Conservation (phyloP, 1,140 invertebrate species). For the Drosophila orena region DNA sequence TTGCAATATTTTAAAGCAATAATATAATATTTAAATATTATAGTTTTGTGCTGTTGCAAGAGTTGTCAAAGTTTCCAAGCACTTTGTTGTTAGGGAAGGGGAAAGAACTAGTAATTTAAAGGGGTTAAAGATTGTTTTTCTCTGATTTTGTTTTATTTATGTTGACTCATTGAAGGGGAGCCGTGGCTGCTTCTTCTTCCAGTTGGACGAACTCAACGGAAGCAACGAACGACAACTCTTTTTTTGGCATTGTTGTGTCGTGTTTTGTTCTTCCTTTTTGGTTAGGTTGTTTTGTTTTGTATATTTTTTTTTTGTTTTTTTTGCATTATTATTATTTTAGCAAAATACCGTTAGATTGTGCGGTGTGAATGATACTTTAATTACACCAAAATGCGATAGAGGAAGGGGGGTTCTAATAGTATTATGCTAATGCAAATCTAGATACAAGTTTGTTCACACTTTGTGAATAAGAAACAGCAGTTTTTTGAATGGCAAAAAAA, state of each 20-base stretch:
- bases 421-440: conserved; percentile 23
- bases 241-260: conserved; percentile 27
- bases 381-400: conserved; percentile 43
- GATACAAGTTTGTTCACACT: not conserved
- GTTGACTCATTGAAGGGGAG: conserved; percentile 54
- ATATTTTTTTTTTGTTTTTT: conserved; percentile 10
- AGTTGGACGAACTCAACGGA: conserved; percentile 60
- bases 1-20: too few species aligned
- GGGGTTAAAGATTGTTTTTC: conserved; percentile 2
- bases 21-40: not conserved
- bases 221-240: conserved; percentile 62
- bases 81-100: not conserved
- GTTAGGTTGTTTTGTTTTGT: conserved; percentile 8
- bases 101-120: not conserved
- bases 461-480: not conserved
- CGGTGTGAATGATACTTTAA: conserved; percentile 82
- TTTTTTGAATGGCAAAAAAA: not conserved
- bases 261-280: conserved; percentile 23
- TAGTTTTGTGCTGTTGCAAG: not conserved
- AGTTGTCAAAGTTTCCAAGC: not conserved
- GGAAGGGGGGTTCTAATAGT: not conserved
- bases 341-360: conserved; percentile 78
- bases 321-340: conserved; percentile 71
- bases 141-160: conserved; percentile 35
- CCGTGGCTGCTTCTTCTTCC: conserved; percentile 19